Base-by-base conservation (phyloP, 1,140 invertebrate genomes). In the Calycopis cecrops region DNA sequence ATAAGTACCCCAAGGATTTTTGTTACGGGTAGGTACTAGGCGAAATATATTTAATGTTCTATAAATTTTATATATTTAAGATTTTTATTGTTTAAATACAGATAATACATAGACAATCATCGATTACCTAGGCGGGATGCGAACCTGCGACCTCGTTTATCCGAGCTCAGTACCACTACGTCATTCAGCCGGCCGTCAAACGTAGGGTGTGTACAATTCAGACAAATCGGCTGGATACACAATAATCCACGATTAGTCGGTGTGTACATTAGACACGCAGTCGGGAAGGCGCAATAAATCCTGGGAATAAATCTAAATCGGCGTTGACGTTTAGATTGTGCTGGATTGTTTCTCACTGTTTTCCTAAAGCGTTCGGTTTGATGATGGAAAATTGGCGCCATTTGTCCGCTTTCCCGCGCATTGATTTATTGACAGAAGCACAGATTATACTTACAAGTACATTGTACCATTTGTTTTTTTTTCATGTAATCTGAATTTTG, bases 271-370 rank as follows among this genome's bases (percentile, higher is more conserved):
- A 40, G 35, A 9, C 21, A 42, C 51, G 51, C 51, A 52, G 51
- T 42, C 17, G 51, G 47, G 54, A 10, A 50, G 51, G 44, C 52
- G 57, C 59, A 64, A 73, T 71, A 77, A 73, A 73, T 73, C 57
- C 18, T 50, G 63, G 60, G 63, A 60, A 79, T 79, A 80, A 80
- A 80, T 80, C 75, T 76, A 73, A 73, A 76, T 80, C 75, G 67
- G 62, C 67, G 69, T 54, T 63, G 77, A 80, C 75, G 59, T 74
- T 77, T 77, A 74, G 65, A 79, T 79, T 76, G 77, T 68, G 52
- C 60, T 60, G 59, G 59, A 68, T 73, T 68, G 65, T 72, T 66
- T 60, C 60, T 61, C 59, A 49, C 63, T 63, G 69, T 62, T 73
- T 69, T 57, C 56, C 67, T 63, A 69, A 76, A 67, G 56, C 63